Evolutionary conservation across 1,140 invertebrate species (phyloP), one percentile per base, ranked within the genome.

Genomic region (Diabrotica undecimpunctata): DNA sequence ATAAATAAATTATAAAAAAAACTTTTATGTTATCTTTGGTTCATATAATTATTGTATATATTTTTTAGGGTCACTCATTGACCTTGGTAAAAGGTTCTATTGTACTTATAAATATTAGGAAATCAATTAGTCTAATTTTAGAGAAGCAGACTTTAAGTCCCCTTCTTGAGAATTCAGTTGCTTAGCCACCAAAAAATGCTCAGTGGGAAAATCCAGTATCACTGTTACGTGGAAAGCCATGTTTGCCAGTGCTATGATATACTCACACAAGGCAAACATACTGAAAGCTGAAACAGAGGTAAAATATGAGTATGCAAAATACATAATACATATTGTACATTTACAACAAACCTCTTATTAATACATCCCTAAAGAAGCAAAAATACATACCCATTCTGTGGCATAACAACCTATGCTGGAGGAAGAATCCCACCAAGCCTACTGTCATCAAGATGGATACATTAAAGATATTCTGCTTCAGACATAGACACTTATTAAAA

Each of bases 251-350:
- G 93, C 93, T 75, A 96, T 90, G 66, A 95, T 84, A 79, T 95
- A 96, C 77, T 96, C 94, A 78, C 92, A 94, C 53, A 94, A 83
- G 5, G 94, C 93, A 81, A 96, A 96, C 90, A 90, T 93, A 78
- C 92, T 95, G 80, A 95, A 96, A 64, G 94, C 94, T 95, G 82
- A 70, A 85, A 67, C 57, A 72, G 41, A 66, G 37, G 13, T 62
- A 7, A 11, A 59, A 55, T 56, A 25, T 37, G 13, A 64, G 5
- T 38, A 11, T 10, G 25, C 54, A 60, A 55, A 10, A 10, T 50
- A 25, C 25, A 25, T 57, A 51, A 10, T 51, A n/a, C n/a, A n/a
- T n/a, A 51, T 2, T 51, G 46, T 12, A 51, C 46, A 9, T 9
- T 12, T 51, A 2, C 2, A 51, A 51, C 9, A 10, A 51, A 12